Conservation (phyloP, 2,113 vertebrate species). For the Mungos mungo region DNA sequence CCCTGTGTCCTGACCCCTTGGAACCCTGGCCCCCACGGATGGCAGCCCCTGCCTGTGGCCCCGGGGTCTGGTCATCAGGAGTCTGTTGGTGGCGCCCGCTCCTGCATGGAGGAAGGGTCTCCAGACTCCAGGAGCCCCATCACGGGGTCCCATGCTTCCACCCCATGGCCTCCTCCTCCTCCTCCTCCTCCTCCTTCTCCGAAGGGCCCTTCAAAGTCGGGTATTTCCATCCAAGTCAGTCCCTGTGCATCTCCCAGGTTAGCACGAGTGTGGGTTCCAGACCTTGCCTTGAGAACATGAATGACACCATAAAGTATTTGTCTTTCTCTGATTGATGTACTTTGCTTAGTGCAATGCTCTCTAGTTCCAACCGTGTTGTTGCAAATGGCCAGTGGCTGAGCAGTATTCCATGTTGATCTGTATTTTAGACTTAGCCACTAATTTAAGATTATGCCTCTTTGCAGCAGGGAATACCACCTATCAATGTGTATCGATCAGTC, state of each 20-base stretch:
- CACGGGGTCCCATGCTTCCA: not conserved
- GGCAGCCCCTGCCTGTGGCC: not conserved
- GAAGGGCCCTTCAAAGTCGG: not conserved
- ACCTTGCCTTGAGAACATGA: not conserved
- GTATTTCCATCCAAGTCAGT: not conserved
- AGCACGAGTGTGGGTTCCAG: not conserved
- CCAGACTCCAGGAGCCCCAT: not conserved
- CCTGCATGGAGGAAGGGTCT: no score
- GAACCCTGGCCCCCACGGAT: not conserved
- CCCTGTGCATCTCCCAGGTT: not conserved
- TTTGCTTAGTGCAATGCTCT: no score
- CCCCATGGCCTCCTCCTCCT: not conserved
- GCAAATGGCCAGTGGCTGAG: no score
- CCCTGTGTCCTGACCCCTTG: not conserved
- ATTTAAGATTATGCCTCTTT: not conserved
- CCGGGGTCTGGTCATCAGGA: no score
- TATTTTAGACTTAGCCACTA: not conserved
- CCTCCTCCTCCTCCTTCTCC: no score
- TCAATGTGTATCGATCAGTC: not conserved
- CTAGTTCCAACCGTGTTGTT: no score
- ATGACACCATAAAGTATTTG: no score
- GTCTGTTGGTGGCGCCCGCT: not conserved
- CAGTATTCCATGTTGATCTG: no score
- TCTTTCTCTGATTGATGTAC: no score
- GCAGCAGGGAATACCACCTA: not conserved